phyloP scores from a whole-genome alignment of 2,113 vertebrate genomes.

The Xiphorhynchus elegans region DNA sequence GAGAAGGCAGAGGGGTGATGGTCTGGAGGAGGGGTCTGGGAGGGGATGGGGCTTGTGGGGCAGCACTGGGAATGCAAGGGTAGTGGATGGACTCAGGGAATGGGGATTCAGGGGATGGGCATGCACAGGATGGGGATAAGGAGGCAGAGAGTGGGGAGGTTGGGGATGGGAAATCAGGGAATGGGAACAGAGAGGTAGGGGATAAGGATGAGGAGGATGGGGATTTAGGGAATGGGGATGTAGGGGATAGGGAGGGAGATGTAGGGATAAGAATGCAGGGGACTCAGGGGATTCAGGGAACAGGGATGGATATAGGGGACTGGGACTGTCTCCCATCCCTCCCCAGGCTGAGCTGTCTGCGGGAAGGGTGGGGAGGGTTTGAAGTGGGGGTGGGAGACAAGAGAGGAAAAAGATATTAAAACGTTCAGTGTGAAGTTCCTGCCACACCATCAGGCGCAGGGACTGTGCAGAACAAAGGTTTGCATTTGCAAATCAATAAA shows the following conservation, averaged over 20 bases:
- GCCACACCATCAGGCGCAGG: slow-evolving; percentile 28
- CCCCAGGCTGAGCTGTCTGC: not conserved
- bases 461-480: slow-evolving; percentile 67
- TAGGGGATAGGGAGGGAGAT: not conserved
- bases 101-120: not conserved
- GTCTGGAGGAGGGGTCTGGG: not conserved
- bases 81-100: not conserved
- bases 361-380: not conserved
- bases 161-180: not conserved
- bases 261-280: not conserved
- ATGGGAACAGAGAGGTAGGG: not conserved
- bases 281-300: not conserved
- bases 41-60: not conserved
- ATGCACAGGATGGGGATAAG: too few relatives aligned
- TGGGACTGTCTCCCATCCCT: not conserved
- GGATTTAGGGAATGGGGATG: too few relatives aligned
- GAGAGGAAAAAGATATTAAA: not conserved
- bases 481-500: slow-evolving; percentile 78
- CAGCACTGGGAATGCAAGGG: rapidly evolving
- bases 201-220: not conserved
- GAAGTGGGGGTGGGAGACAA: not conserved
- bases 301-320: not conserved
- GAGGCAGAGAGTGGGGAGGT: not conserved
- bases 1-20: not conserved
- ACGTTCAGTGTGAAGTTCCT: slow-evolving; percentile 18